Evolutionary conservation across 2,113 vertebrate species (phyloP), one percentile per base, ranked within the genome.

Genomic region (Alethe diademata): DNA sequence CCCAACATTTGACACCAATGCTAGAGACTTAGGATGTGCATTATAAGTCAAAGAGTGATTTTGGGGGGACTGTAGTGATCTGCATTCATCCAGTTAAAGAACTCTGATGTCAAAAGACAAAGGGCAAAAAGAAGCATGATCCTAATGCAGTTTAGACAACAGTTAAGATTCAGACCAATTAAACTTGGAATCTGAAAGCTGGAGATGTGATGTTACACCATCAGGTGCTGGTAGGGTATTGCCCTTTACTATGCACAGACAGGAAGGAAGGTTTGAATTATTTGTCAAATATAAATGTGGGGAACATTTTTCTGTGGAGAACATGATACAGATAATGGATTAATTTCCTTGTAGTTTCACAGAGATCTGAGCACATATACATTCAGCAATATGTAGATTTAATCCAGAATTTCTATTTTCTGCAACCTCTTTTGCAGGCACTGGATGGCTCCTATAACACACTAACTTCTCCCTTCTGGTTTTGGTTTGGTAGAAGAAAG

Each of bases 1-100:
- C 22, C 13, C 6, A n/a, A 31, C 1, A 9, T 24, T 24, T 14
- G 2, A 4, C 2, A 1, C 16, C 8, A 7, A 14, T 61, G 18
- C 19, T 28, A 73, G 47, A 48, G 19, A 11, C 13, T 61, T 23
- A 4, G 3, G 25, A 12, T 57, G 6, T 2, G 5, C 25, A 19
- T 86, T 65, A 35, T 43, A 47, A 51, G 6, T 19, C 15, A 56
- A 56, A 61, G 18, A 25, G 31, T 4, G 22, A 22, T 43, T 53
- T 62, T 7, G 13, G 36, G 8, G 4, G 6, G 1, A 4, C 33
- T 57, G 5, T 31, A 43, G 15, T 28, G 9, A 36, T 73, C 22
- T 45, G 8, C 8, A 61, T 80, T 80, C 28, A 57, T 26, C 5
- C 45, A 69, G 15, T 36, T 48, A 76, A 72, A 83, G 33, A 64